A percentile compares a stretch with the other conserved stretches of the same genome.
phyloP scores from a whole-genome alignment of 2,797 vertebrate species.

The Sciurus vulgaris region DNA sequence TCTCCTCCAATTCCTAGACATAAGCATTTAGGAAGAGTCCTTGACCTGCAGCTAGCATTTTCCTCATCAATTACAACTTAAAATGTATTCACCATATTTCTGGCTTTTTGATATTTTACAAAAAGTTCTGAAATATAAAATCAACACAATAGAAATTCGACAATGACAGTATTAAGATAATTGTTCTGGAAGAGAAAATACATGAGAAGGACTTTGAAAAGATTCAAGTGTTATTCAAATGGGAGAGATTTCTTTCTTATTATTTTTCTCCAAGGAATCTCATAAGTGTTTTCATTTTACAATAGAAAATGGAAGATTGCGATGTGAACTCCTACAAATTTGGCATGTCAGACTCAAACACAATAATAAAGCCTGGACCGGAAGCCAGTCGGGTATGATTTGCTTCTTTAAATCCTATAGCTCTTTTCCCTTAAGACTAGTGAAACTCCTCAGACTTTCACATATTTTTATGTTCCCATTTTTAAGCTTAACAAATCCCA shows the following conservation, averaged over 20 bases:
- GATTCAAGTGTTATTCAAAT: not conserved
- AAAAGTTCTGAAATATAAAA: conserved; percentile 26
- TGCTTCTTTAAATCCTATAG: not conserved
- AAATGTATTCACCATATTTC: conserved; percentile 34
- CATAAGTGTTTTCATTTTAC: conserved; percentile 60
- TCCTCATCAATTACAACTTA: not conserved
- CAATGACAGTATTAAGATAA: not conserved
- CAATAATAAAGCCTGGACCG: conserved; percentile 80
- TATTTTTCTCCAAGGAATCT: conserved; percentile 61
- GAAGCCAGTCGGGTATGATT: conserved; percentile 81
- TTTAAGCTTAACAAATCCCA: not conserved
- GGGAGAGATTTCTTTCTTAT: conserved; percentile 56
- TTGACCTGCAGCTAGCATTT: not conserved
- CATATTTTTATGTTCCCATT: not conserved
- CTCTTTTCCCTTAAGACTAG: not conserved
- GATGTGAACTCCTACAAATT: not conserved
- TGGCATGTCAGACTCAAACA: not conserved
- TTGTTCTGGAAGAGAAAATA: conserved; percentile 46
- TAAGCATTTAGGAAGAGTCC: not conserved
- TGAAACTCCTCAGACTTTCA: not conserved
- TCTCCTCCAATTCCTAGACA: not conserved
- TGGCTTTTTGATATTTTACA: conserved; percentile 52
- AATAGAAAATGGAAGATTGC: conserved; percentile 83
- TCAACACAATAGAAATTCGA: conserved; percentile 58
- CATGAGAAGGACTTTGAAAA: conserved; percentile 59